phyloP scores from a whole-genome alignment of 2,113 vertebrate genomes.

The Ammodytes marinus region DNA sequence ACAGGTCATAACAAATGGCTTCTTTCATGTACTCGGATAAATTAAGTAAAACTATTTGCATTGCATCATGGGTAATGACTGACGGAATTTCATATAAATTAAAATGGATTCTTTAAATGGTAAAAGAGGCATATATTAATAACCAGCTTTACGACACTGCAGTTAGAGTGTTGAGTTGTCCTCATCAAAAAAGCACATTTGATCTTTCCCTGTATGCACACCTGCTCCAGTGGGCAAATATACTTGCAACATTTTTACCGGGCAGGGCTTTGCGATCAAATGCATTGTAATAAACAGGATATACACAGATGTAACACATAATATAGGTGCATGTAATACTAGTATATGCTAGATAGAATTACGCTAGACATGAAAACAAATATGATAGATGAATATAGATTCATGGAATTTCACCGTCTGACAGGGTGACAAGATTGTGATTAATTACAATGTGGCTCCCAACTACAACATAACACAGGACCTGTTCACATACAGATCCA shows the following conservation, averaged over 20 bases:
- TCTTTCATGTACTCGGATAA: background rate
- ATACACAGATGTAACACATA: too few species aligned
- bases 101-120: background rate
- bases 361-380: background rate
- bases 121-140: background rate
- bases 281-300: background rate
- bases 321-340: background rate
- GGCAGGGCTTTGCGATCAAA: background rate
- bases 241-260: background rate
- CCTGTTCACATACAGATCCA: slow-evolving; percentile 33
- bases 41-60: background rate
- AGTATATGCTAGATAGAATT: too few species aligned
- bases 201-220: background rate
- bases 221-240: background rate
- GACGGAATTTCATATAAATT: background rate
- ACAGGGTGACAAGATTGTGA: slow-evolving; percentile 14
- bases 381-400: background rate
- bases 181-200: background rate
- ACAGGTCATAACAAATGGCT: background rate
- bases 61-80: background rate
- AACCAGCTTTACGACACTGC: background rate
- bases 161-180: background rate
- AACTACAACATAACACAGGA: slow-evolving; percentile 15
- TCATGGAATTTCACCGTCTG: background rate
- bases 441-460: slow-evolving; percentile 19